phyloP scores from a whole-genome alignment of 2,113 vertebrate genomes.

The Caracal caracal region DNA sequence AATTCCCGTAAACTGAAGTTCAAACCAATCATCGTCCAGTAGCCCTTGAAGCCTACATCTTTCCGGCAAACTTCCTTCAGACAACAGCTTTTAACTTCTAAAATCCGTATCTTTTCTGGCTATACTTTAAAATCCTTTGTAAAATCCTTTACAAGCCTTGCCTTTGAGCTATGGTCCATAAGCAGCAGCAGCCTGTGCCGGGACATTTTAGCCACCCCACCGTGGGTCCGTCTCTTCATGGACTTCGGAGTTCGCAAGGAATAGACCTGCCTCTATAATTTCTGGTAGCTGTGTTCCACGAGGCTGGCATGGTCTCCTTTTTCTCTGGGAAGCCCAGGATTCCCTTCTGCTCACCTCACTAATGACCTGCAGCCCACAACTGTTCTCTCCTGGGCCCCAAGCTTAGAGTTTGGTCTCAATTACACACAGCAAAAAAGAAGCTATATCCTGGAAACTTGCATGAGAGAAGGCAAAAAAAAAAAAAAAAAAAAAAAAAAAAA shows the following conservation, averaged over 20 bases:
- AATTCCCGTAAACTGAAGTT: slow-evolving; percentile 95
- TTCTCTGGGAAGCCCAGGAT: slow-evolving; percentile 58
- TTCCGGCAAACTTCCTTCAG: slow-evolving; percentile 79
- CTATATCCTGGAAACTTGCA: slow-evolving; percentile 75
- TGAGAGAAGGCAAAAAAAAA: slow-evolving; percentile 57
- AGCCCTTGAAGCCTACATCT: slow-evolving; percentile 87
- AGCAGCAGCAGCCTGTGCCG: slow-evolving; percentile 45
- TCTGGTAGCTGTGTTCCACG: slow-evolving; percentile 72
- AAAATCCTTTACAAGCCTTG: slow-evolving; percentile 65
- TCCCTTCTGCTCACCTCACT: slow-evolving; percentile 79
- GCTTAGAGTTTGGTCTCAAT: slow-evolving; percentile 86
- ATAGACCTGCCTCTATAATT: slow-evolving; percentile 40
- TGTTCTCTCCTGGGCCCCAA: slow-evolving; percentile 78
- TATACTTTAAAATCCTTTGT: slow-evolving; percentile 76
- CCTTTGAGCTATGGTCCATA: slow-evolving; percentile 74
- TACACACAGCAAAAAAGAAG: slow-evolving; percentile 82
- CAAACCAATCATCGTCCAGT: slow-evolving; percentile 94
- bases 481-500: neutral
- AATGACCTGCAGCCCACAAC: slow-evolving; percentile 78
- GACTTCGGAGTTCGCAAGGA: slow-evolving; percentile 45
- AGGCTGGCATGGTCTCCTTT: slow-evolving; percentile 61
- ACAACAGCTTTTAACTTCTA: slow-evolving; percentile 74
- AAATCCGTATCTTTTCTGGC: slow-evolving; percentile 69
- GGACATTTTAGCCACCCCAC: slow-evolving; percentile 75
- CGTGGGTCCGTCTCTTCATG: slow-evolving; percentile 47